Percentiles rank a stretch among this genome's conserved stretches.
Conservation (phyloP, 2,113 vertebrate species). For the Hiodon tergisus region DNA sequence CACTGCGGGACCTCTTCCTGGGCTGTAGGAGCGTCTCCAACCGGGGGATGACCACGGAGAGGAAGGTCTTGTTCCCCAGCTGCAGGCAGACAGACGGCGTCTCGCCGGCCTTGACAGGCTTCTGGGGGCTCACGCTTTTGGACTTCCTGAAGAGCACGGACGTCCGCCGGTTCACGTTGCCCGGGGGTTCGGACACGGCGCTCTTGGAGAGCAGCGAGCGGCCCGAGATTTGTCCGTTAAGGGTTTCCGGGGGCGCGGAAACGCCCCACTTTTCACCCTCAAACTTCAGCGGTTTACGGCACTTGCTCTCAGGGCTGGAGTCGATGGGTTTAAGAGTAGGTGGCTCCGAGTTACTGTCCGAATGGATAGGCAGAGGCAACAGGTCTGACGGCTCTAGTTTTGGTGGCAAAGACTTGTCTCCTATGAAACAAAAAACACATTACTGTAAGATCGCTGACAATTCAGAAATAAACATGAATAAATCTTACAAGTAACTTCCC, state of each 20-base stretch:
- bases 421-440: slow-evolving; percentile 63
- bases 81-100: slow-evolving; percentile 75
- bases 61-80: slow-evolving; percentile 92
- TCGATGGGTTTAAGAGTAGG: slow-evolving; percentile 94
- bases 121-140: slow-evolving; percentile 79
- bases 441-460: background rate
- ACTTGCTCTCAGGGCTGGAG: slow-evolving; percentile 72
- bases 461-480: no score
- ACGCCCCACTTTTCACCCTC: slow-evolving; percentile 70
- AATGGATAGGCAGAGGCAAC: slow-evolving; percentile 82
- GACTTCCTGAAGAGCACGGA: slow-evolving; percentile 91
- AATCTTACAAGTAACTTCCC: no score
- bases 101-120: slow-evolving; percentile 70
- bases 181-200: slow-evolving; percentile 76
- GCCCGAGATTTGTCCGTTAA: slow-evolving; percentile 79
- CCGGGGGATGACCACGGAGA: slow-evolving; percentile 95
- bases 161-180: slow-evolving; percentile 80
- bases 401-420: slow-evolving; percentile 92
- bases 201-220: slow-evolving; percentile 66
- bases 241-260: slow-evolving; percentile 66
- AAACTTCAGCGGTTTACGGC: slow-evolving; percentile 70
- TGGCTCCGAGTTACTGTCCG: slow-evolving; percentile 83
- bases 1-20: slow-evolving; percentile 88
- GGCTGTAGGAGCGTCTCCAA: slow-evolving; percentile 94
- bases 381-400: slow-evolving; percentile 93